These are phyloP conservation scores for Melanostoma scalare DNA, from an alignment of 2,888 invertebrate genomes.

Conservation along the genomic window DNA sequence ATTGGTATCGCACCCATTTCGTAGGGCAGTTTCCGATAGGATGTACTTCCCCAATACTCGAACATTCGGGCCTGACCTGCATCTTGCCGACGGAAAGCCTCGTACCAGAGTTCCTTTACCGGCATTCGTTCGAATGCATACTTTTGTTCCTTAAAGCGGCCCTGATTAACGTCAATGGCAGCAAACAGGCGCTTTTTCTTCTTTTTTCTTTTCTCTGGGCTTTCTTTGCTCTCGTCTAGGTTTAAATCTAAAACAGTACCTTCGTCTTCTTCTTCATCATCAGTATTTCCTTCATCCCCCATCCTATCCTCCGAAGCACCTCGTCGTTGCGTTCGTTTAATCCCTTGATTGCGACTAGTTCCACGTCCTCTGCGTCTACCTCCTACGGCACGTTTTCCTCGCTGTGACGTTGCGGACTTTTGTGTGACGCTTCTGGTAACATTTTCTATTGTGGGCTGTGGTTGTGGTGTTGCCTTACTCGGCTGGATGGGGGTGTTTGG, in stretches of 20 bases:
- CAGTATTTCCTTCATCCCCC: conserved; percentile 77
- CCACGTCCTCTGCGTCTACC: conserved; percentile 48
- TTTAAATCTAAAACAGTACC: conserved; percentile 63
- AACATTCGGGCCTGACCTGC: conserved; percentile 86
- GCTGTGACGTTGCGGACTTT: conserved; percentile 40
- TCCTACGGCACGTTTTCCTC: conserved; percentile 36
- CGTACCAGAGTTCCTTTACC: conserved; percentile 89
- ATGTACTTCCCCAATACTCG: conserved; percentile 82
- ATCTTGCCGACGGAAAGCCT: conserved; percentile 90
- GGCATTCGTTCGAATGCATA: conserved; percentile 88
- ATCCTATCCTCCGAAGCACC: conserved; percentile 81
- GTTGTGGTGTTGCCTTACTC: conserved; percentile 68
- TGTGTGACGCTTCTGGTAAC: conserved; percentile 53
- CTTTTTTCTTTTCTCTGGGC: conserved; percentile 11
- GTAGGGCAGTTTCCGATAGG: conserved; percentile 85
- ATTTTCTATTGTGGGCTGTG: conserved; percentile 48
- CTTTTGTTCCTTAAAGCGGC: conserved; percentile 75
- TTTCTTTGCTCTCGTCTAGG: conserved; percentile 9
- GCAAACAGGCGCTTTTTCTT: conserved; percentile 23
- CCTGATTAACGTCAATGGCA: conserved; percentile 76
- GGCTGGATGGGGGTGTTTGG: conserved; percentile 82
- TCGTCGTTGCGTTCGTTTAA: conserved; percentile 67
- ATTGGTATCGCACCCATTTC: conserved; percentile 87
- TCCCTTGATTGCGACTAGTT: conserved; percentile 50
- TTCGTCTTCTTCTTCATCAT: conserved; percentile 67